Percentiles rank a stretch among this genome's conserved stretches.
Evolutionary conservation across 2,797 vertebrate species (phyloP).

Genomic region (Coregonus suidteri): DNA sequence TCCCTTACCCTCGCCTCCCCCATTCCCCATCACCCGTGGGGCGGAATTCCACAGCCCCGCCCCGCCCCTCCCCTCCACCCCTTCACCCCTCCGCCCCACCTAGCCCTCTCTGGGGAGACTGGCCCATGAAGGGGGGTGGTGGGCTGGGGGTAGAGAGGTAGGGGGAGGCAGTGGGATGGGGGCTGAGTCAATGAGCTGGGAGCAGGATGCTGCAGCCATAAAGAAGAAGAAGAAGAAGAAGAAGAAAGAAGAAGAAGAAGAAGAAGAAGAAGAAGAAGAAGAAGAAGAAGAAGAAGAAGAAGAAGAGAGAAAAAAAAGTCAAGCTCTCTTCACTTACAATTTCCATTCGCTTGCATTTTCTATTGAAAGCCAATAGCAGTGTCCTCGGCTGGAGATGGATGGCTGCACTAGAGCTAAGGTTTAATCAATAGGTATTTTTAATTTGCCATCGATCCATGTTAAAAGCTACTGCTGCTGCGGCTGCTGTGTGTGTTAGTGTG

Average conservation of each 20-base stretch:
- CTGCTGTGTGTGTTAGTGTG: conserved; percentile 17
- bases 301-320: conserved; percentile 47
- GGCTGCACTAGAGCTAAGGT: conserved; percentile 84
- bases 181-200: conserved; percentile 62
- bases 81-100: conserved; percentile 19
- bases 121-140: conserved; percentile 31
- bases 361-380: conserved; percentile 85
- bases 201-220: conserved; percentile 62
- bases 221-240: conserved; percentile 52
- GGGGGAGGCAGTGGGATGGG: neutral
- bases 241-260: conserved; percentile 51
- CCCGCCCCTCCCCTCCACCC: conserved; percentile 12
- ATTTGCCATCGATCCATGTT: conserved; percentile 85
- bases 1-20: conserved; percentile 61
- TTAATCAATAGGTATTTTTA: conserved; percentile 89
- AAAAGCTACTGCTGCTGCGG: conserved; percentile 78
- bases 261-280: conserved; percentile 56
- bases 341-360: conserved; percentile 86
- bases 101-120: conserved; percentile 62
- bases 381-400: conserved; percentile 80
- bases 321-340: conserved; percentile 72
- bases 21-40: conserved; percentile 46
- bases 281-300: conserved; percentile 43
- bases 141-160: neutral
- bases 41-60: conserved; percentile 69